Base-by-base conservation (phyloP, 2,113 vertebrate genomes). In the Sinocyclocheilus anshuiensis region DNA sequence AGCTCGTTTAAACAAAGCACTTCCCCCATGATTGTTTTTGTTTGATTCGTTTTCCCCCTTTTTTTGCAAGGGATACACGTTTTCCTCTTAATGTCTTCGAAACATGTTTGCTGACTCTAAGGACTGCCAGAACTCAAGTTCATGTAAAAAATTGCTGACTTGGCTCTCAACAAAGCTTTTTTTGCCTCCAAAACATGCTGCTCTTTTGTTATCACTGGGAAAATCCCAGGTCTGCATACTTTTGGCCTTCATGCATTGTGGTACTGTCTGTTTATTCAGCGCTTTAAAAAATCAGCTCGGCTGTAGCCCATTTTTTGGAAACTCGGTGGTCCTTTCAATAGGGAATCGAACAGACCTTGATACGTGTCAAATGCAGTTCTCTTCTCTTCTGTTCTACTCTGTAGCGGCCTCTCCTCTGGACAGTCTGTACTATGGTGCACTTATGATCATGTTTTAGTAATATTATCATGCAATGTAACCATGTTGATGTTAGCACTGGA, bases 341-440 rank as follows among this genome's bases (percentile, higher is more conserved):
- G 72, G 87, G 76, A 87, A 88, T 76, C 61, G 87, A 82, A 86
- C 83, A 71, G 90, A 89, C 90, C 90, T 92, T 90, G 92, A 90
- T 92, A 91, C 88, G 89, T 90, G 89, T 90, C 89, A 81, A 85
- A 67, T 89, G 88, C 88, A 87, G 76, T 87, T 79, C 61, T 80
- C 82, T 42, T 84, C 84, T 74, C 45, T 88, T 77, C 69, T 85
- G 81, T 87, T 89, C 84, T 91, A 93, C 93, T 92, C 94, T 92
- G 92, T 95, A 94, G 92, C 89, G 92, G 90, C 93, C 94, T 93
- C 91, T 94, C 93, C 96, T 94, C 94, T 92, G 93, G 94, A 94
- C 96, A 93, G 92, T 91, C 92, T 92, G 90, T 95, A 91, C 81
- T 87, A 91, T 89, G 94, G 93, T 93, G 94, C 95, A 95, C 96